Evolutionary conservation across 2,888 invertebrate species (phyloP), one percentile per base, ranked within the genome.

Genomic region (Drosophila pseudotalamancana): DNA sequence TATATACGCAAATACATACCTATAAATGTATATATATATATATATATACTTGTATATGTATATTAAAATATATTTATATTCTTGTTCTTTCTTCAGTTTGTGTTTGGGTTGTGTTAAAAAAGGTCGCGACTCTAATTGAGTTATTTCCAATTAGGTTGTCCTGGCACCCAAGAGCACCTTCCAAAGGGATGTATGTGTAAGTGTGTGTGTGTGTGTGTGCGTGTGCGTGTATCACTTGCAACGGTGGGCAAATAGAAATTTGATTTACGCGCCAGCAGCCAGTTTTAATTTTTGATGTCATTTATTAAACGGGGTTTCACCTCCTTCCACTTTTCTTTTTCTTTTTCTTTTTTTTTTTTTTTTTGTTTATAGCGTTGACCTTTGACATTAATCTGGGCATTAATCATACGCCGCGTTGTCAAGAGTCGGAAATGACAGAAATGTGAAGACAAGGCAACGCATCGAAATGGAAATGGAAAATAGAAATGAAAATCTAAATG

Each of bases 121-220:
- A 62, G 75, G 68, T 55, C 59, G 61, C 48, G 34, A 29, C 72
- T 71, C 78, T 81, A 81, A 81, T 81, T 81, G 78, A 81, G 81
- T 81, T 81, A 81, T 84, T 81, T 78, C 76, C 86, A 86, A 82
- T 82, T 85, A 80, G 86, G 83, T 80, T 83, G 73, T 54, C 29
- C 27, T 39, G 37, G 16, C 19, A 23, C 35, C 35, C 16, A 35
- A 29, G 49, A 37, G 50, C 25, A 46, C 46, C 46, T 46, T 32
- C 21, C 25, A 43, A 25, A 43, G n/a, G n/a, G n/a, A n/a, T 9
- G 11, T 11, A 27, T 27, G 1, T 31, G 5, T 12, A 27, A 29
- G 27, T 25, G 8, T 35, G 1, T 51, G 6, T 32, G 18, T 48
- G 9, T 27, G 6, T 27, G n/a, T 23, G 1, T 43, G 14, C 31